Evolutionary conservation across 2,113 vertebrate genomes (phyloP).

Genomic region (Pelvicachromis taeniatus): DNA sequence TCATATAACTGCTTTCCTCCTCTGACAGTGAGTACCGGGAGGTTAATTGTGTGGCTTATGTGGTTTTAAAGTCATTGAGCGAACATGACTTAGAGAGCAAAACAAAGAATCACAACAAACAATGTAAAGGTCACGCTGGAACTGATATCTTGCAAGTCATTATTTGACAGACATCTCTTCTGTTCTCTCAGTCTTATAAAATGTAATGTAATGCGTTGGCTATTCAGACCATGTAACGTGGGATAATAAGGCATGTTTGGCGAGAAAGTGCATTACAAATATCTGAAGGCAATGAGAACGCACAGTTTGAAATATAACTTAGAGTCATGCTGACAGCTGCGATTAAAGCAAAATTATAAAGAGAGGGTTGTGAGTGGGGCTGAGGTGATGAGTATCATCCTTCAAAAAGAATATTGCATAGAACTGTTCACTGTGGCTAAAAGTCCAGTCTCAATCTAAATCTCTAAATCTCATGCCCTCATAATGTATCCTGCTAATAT

Average conservation of each 20-base stretch:
- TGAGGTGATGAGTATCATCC: not conserved
- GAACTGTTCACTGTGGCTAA: not conserved
- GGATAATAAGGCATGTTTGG: not conserved
- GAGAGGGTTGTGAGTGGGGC: not conserved
- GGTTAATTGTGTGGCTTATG: constrained; percentile 30
- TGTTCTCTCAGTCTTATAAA: not conserved
- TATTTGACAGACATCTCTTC: not conserved
- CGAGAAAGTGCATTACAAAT: not conserved
- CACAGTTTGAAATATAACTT: not conserved
- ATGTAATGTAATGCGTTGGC: not conserved
- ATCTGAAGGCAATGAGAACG: not conserved
- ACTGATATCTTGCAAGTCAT: not conserved
- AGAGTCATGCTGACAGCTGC: not conserved
- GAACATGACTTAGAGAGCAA: not conserved
- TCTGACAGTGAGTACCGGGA: not conserved
- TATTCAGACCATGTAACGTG: not conserved
- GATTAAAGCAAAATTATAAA: not conserved
- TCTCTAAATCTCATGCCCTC: not conserved
- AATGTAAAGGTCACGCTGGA: not conserved
- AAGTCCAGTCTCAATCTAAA: not conserved
- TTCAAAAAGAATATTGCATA: not conserved
- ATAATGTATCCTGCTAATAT: not conserved
- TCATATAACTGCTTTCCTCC: not conserved
- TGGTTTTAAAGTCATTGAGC: constrained; percentile 11
- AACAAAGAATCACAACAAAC: not conserved